A percentile compares a stretch with the other conserved stretches of the same genome.
These are phyloP conservation scores for Myotis pilosus DNA, from an alignment of 2,797 vertebrate genomes.

Conservation along the genomic window DNA sequence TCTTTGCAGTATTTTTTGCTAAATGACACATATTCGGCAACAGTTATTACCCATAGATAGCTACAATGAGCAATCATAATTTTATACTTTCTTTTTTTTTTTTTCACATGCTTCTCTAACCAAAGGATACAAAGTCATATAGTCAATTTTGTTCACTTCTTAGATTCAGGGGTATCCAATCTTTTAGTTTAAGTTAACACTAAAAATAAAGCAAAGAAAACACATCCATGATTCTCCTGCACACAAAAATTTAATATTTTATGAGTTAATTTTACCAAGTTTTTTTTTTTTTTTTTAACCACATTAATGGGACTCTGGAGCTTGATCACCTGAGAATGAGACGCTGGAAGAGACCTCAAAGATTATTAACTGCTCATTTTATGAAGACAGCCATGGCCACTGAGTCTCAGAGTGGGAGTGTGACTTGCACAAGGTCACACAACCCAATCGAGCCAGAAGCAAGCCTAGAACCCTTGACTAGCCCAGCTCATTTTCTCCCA, in stretches of 20 bases:
- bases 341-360: background rate
- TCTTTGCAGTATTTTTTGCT: conserved; percentile 74
- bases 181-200: background rate
- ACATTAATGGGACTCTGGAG: background rate
- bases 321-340: background rate
- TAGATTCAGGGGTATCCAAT: background rate
- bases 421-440: background rate
- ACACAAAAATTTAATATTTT: background rate
- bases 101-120: conserved; percentile 43
- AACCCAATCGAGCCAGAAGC: background rate
- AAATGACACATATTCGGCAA: conserved; percentile 77
- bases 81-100: conserved; percentile 67
- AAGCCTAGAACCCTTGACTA: background rate
- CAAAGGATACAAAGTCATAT: background rate
- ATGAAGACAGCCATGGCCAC: background rate
- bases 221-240: background rate
- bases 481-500: background rate
- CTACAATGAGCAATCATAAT: conserved; percentile 73
- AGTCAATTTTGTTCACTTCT: conserved; percentile 35
- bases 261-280: background rate
- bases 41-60: conserved; percentile 77
- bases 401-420: background rate
- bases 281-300: background rate
- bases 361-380: background rate
- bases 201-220: conserved; percentile 28